A percentile compares a stretch with the other conserved stretches of the same genome.
These are phyloP conservation scores for Molossus molossus DNA, from an alignment of 2,797 vertebrate species.

Conservation along the genomic window DNA sequence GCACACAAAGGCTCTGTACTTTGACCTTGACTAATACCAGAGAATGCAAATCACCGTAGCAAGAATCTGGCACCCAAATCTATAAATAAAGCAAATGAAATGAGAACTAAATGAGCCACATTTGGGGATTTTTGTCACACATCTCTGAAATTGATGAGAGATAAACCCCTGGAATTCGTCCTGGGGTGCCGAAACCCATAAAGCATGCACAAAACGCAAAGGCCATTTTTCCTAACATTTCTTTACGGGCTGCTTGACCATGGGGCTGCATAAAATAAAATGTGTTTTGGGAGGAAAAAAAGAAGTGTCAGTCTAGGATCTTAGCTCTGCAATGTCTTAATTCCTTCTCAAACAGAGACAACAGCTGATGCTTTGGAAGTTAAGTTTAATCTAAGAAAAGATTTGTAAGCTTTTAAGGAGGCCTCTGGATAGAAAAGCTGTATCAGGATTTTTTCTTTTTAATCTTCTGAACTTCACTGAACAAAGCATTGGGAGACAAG, in stretches of 20 bases:
- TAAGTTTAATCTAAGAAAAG: constrained; percentile 74
- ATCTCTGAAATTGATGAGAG: constrained; percentile 49
- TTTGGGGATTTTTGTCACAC: constrained; percentile 79
- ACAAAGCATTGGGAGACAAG: constrained; percentile 70
- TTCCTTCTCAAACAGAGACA: constrained; percentile 55
- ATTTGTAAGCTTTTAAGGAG: constrained; percentile 71
- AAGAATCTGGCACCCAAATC: constrained; percentile 66
- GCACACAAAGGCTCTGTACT: constrained; percentile 62
- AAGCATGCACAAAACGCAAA: constrained; percentile 67
- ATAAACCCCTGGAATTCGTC: constrained; percentile 45
- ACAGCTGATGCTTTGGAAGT: not conserved
- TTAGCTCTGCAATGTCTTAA: constrained; percentile 30
- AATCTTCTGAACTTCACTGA: constrained; percentile 70
- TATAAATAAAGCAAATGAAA: constrained; percentile 82
- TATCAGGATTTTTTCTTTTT: constrained; percentile 68
- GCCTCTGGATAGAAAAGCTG: constrained; percentile 67
- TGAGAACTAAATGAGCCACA: constrained; percentile 75
- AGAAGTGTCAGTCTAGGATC: constrained; percentile 3
- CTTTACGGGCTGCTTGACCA: constrained; percentile 16
- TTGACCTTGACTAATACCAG: constrained; percentile 76
- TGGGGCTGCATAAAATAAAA: not conserved
- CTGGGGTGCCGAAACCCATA: constrained; percentile 44
- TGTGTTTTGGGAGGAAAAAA: not conserved
- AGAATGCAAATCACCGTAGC: constrained; percentile 81
- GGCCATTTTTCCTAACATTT: constrained; percentile 45